Evolutionary conservation across 2,797 vertebrate genomes (phyloP).

Genomic region (Anguilla marmorata): DNA sequence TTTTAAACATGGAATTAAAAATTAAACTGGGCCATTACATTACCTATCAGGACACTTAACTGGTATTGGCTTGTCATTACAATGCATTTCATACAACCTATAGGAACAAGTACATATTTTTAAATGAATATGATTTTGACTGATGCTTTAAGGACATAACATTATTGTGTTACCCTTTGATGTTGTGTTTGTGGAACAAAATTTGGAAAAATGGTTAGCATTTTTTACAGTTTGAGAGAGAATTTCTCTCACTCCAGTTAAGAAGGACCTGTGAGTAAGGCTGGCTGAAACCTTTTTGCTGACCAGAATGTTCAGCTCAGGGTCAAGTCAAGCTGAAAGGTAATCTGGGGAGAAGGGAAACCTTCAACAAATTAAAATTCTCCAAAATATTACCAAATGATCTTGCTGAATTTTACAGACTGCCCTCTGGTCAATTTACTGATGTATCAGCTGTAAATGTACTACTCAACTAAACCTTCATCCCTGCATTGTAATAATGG

Average conservation of each 20-base stretch:
- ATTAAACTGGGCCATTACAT: background rate
- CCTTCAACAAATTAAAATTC: background rate
- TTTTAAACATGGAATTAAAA: too few relatives aligned
- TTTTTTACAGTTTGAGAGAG: background rate
- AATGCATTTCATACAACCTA: background rate
- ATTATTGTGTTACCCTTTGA: background rate
- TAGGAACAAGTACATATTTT: background rate
- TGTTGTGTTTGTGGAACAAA: background rate
- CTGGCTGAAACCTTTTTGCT: background rate
- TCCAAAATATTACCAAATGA: background rate
- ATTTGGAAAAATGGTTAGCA: background rate
- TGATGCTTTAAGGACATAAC: background rate
- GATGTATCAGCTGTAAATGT: background rate
- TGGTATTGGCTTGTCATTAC: background rate
- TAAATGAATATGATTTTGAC: background rate
- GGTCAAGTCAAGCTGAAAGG: background rate
- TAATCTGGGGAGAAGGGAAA: background rate
- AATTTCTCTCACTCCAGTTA: background rate
- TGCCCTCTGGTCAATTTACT: background rate
- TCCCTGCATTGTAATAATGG: background rate
- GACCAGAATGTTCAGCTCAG: background rate
- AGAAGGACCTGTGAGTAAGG: background rate
- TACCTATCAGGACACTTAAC: background rate
- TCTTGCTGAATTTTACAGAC: background rate
- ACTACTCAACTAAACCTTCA: background rate